These are phyloP conservation scores for Thalassoma bifasciatum DNA, from an alignment of 2,113 vertebrate genomes.

Conservation along the genomic window DNA sequence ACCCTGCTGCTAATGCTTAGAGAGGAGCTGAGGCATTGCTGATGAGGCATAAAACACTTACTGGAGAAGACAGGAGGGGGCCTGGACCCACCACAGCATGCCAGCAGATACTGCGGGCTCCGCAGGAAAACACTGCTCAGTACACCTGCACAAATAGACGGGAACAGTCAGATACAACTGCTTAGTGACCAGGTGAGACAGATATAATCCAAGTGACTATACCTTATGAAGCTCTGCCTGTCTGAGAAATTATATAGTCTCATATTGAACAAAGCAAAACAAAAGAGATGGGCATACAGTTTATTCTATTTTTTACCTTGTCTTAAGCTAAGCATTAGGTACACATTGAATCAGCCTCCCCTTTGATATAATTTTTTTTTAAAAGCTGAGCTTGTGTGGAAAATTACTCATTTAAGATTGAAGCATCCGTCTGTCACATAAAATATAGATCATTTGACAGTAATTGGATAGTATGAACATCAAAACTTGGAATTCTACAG, in stretches of 20 bases:
- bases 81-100: slow-evolving; percentile 94
- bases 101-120: slow-evolving; percentile 85
- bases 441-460: too few relatives aligned
- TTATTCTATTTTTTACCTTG: too few relatives aligned
- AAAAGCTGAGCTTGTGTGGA: background rate
- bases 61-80: slow-evolving; percentile 91
- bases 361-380: too few relatives aligned
- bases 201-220: background rate
- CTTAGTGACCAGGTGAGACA: slow-evolving; percentile 3
- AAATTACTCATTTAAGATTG: background rate
- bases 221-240: background rate
- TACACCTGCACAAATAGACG: slow-evolving; percentile 85
- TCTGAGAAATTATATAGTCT: background rate
- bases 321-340: too few relatives aligned
- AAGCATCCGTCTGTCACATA: too few relatives aligned
- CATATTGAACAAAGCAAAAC: background rate
- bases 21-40: slow-evolving; percentile 92
- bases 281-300: too few relatives aligned
- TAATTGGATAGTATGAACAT: too few relatives aligned
- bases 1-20: slow-evolving; percentile 91
- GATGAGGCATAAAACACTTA: slow-evolving; percentile 97
- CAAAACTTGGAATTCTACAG: too few relatives aligned
- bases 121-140: slow-evolving; percentile 89
- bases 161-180: slow-evolving; percentile 48
- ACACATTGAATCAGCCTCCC: too few relatives aligned